Conservation (phyloP, 2,888 invertebrate genomes). For the Eurytoma californica region DNA sequence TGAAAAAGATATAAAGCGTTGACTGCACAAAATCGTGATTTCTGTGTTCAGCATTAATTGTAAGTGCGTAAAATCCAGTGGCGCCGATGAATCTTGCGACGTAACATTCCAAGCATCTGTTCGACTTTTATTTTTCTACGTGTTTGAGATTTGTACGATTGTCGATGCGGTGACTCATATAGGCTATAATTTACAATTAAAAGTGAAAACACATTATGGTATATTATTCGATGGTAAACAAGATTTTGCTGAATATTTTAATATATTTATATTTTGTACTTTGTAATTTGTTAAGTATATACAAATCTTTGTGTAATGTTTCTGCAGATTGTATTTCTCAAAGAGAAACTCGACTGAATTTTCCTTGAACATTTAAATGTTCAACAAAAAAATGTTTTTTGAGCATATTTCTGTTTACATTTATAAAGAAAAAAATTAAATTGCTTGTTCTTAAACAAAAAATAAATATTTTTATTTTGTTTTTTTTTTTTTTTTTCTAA, state of each 20-base stretch:
- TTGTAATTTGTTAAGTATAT: slow-evolving; percentile 51
- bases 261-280: slow-evolving; percentile 49
- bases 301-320: slow-evolving; percentile 47
- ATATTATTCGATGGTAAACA: slow-evolving; percentile 35
- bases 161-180: slow-evolving; percentile 34
- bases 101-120: slow-evolving; percentile 53
- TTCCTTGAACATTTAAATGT: slow-evolving; percentile 43
- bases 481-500: slow-evolving; percentile 25
- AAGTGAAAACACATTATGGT: slow-evolving; percentile 23
- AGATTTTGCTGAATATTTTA: slow-evolving; percentile 49
- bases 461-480: slow-evolving; percentile 22
- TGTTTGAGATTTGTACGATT: slow-evolving; percentile 53
- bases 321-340: slow-evolving; percentile 45
- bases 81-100: slow-evolving; percentile 46
- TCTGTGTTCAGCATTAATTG: slow-evolving; percentile 57
- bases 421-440: slow-evolving; percentile 36
- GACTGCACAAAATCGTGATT: slow-evolving; percentile 56
- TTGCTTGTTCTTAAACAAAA: slow-evolving; percentile 27
- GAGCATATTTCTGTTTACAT: slow-evolving; percentile 21
- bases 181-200: slow-evolving; percentile 51
- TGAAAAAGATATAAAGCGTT: slow-evolving; percentile 34
- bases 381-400: slow-evolving; percentile 39
- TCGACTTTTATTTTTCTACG: slow-evolving; percentile 53
- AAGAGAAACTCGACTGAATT: slow-evolving; percentile 55
- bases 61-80: slow-evolving; percentile 52